Evolutionary conservation across 2,797 vertebrate species (phyloP).

Genomic region (Takifugu rubripes): DNA sequence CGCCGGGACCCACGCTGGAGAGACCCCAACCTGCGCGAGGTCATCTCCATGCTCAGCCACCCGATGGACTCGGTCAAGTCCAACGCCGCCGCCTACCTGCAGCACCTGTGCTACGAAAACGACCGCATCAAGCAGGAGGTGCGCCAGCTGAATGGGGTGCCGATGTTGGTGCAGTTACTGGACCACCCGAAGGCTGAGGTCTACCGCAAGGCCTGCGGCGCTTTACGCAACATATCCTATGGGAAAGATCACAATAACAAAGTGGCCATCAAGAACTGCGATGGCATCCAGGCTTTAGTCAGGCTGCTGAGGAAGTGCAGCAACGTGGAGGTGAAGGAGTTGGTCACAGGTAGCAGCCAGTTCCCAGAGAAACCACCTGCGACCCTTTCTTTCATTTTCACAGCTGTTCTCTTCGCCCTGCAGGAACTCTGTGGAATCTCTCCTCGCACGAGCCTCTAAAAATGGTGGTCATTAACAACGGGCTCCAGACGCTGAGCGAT

Average conservation of each 20-base stretch:
- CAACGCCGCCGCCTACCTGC: slow-evolving; percentile 92
- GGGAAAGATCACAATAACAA: slow-evolving; percentile 97
- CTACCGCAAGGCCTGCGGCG: slow-evolving; percentile 94
- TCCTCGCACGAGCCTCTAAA: slow-evolving; percentile 96
- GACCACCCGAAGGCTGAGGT: slow-evolving; percentile 94
- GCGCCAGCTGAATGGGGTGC: slow-evolving; percentile 92
- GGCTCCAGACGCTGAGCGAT: slow-evolving; percentile 92
- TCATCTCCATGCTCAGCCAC: slow-evolving; percentile 97
- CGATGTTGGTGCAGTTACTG: slow-evolving; percentile 86
- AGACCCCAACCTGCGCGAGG: slow-evolving; percentile 94
- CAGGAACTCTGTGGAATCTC: slow-evolving; percentile 96
- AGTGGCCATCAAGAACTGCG: slow-evolving; percentile 93
- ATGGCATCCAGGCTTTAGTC: slow-evolving; percentile 93
- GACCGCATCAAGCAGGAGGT: slow-evolving; percentile 96
- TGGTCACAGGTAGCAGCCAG: slow-evolving; percentile 87
- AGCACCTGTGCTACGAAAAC: slow-evolving; percentile 97
- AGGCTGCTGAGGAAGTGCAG: slow-evolving; percentile 88
- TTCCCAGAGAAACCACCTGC: neutral
- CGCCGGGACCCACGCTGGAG: slow-evolving; percentile 95
- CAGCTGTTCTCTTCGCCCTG: slow-evolving; percentile 6
- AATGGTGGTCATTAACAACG: slow-evolving; percentile 93
- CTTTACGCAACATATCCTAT: slow-evolving; percentile 94
- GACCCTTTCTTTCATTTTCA: neutral
- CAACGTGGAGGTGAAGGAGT: slow-evolving; percentile 93
- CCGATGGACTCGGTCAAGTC: slow-evolving; percentile 97